Evolutionary conservation across 1,140 invertebrate species (phyloP).

Genomic region (Ceratina australensis): DNA sequence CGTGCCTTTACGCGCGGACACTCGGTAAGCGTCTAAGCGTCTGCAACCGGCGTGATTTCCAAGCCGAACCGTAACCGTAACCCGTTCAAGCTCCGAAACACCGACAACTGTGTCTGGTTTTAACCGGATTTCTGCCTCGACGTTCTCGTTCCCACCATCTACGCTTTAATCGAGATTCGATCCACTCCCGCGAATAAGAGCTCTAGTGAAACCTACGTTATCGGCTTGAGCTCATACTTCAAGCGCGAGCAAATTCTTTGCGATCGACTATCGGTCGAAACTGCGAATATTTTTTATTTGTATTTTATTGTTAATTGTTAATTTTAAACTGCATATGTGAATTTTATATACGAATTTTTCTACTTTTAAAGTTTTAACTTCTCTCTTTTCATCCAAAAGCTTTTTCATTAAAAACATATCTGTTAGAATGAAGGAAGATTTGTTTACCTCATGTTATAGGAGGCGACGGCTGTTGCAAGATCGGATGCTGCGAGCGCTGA

Average conservation of each 20-base stretch:
- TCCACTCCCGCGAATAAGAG: neutral
- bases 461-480: slow-evolving; percentile 82
- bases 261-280: slow-evolving; percentile 30
- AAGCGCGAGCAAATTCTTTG: neutral
- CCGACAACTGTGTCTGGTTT: slow-evolving; percentile 56
- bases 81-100: slow-evolving; percentile 43
- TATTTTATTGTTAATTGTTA: no score
- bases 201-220: slow-evolving; percentile 39
- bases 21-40: slow-evolving; percentile 31
- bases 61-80: slow-evolving; percentile 4
- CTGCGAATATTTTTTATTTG: neutral
- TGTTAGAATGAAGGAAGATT: neutral
- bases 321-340: no score
- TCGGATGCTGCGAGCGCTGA: slow-evolving; percentile 87
- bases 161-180: slow-evolving; percentile 46
- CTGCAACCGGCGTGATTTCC: slow-evolving; percentile 39
- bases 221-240: slow-evolving; percentile 14
- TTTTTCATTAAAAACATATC: neutral
- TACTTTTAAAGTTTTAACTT: neutral
- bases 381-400: no score
- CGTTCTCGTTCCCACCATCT: slow-evolving; percentile 23
- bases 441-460: slow-evolving; percentile 88
- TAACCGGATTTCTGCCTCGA: slow-evolving; percentile 55
- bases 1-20: slow-evolving; percentile 35
- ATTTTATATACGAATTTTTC: neutral